Evolutionary conservation across 1,140 invertebrate species (phyloP), one percentile per base, ranked within the genome.

Genomic region (Ganaspis sp.): DNA sequence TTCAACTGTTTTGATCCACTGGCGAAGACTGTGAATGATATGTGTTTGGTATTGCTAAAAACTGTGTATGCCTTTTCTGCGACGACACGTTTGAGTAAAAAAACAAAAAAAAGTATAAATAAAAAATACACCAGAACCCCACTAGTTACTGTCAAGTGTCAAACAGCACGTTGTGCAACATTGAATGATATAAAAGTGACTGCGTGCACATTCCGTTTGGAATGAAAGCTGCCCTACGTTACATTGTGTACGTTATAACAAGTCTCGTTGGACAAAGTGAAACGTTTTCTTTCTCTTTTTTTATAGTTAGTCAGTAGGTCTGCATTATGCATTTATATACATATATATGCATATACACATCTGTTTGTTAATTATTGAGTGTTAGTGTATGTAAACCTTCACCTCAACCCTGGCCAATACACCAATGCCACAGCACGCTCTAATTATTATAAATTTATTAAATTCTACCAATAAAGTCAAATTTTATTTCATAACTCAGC

Each of bases 1-100:
- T 72, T 69, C 72, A 85, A 81, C 81, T 87, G 85, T 84, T 87
- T 87, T 70, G 79, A 82, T 87, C 82, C 84, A 87, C 84, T 86
- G 70, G 74, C 84, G 82, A 81, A 40, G 69, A 69, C 74, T 69
- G 73, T 70, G 76, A 85, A 84, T 85, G 77, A 84, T 69, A 74
- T 84, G 70, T 76, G 73, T 85, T 85, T 80, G 82, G 71, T 80
- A 81, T 80, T 81, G 77, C 76, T 82, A 37, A 76, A 70, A 72
- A 84, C 69, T 74, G 42, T 73, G 64, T 75, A 77, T 69, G 19
- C 11, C 23, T 58, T 29, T 70, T 64, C 54, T 64, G 54, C 1
- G 11, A 29, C 54, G 23, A 29, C 54, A 23, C 54, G 26, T 26
- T 64, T 29, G 1, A 23, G 23, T 29, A 4, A 26, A 26, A 15